These are phyloP conservation scores for Nephrotoma appendiculata DNA, from an alignment of 2,888 invertebrate genomes.

Conservation along the genomic window DNA sequence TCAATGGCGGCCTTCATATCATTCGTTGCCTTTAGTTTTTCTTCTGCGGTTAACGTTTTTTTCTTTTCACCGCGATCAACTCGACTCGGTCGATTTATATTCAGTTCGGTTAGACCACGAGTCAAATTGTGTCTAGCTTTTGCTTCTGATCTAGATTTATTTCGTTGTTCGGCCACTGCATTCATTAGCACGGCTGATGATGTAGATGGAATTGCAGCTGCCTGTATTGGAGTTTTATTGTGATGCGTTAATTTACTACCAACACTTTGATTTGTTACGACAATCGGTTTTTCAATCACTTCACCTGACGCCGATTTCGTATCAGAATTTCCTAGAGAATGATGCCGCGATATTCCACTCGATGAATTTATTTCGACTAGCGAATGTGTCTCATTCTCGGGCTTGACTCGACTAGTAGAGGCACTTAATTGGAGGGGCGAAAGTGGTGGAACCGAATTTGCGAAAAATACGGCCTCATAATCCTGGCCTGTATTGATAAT, in stretches of 20 bases:
- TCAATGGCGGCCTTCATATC: slow-evolving; percentile 14
- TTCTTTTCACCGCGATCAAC: slow-evolving; percentile 17
- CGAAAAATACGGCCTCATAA: slow-evolving; percentile 30
- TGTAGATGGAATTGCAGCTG: background rate
- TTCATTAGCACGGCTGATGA: background rate
- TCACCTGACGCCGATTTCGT: background rate
- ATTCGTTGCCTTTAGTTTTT: slow-evolving; percentile 15
- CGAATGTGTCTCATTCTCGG: background rate
- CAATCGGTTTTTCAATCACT: background rate
- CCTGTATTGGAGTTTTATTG: background rate
- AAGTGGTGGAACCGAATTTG: slow-evolving; percentile 8
- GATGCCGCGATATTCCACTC: background rate
- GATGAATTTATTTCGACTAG: slow-evolving; percentile 5
- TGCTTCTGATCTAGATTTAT: background rate
- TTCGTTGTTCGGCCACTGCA: background rate
- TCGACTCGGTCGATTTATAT: slow-evolving; percentile 29
- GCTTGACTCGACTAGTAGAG: background rate
- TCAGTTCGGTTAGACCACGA: slow-evolving; percentile 29
- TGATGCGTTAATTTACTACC: background rate
- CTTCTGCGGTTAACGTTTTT: background rate
- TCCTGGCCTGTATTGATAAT: slow-evolving; percentile 13
- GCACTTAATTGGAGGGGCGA: slow-evolving; percentile 2
- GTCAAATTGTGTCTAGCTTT: slow-evolving; percentile 20
- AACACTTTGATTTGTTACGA: background rate
- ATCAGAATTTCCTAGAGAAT: background rate